Conservation (phyloP, 35 echinoderm and acorn worm genomes). For the Holothuria glaberrima region DNA sequence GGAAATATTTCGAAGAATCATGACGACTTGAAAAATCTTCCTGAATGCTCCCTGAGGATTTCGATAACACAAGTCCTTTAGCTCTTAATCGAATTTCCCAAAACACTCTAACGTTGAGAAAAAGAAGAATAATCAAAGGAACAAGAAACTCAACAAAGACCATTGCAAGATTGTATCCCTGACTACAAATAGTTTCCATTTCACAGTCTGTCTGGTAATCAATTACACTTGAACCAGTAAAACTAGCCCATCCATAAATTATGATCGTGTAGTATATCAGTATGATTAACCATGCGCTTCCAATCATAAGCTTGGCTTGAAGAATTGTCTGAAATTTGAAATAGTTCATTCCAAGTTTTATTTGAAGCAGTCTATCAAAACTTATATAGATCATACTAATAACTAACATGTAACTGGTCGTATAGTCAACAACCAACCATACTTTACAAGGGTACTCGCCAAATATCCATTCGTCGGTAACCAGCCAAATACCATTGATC, state of each 20-base stretch:
- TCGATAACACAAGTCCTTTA: conserved; percentile 14
- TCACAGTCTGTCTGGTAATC: conserved; percentile 31
- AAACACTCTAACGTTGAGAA: conserved; percentile 29
- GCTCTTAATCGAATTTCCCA: conserved; percentile 52
- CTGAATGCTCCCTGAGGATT: neutral
- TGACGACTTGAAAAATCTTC: no score
- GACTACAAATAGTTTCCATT: conserved; percentile 42
- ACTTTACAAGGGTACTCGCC: conserved; percentile 61
- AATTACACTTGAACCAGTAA: neutral
- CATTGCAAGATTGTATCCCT: conserved; percentile 27
- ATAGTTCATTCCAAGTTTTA: conserved; percentile 34
- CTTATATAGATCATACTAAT: conserved; percentile 52
- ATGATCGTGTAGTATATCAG: conserved; percentile 15
- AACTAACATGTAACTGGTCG: conserved; percentile 50
- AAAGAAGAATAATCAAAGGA: conserved; percentile 1
- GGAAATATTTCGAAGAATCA: no score
- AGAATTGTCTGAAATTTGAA: conserved; percentile 17
- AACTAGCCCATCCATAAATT: conserved; percentile 17
- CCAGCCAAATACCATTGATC: conserved; percentile 48
- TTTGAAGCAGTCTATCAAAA: conserved; percentile 31
- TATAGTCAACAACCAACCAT: conserved; percentile 62
- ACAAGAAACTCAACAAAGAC: conserved; percentile 36
- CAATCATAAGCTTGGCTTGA: conserved; percentile 19
- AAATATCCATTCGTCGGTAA: conserved; percentile 47
- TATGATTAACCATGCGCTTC: conserved; percentile 23